Conservation (phyloP, 1,140 invertebrate species). For the Leptinotarsa undecemlineata region DNA sequence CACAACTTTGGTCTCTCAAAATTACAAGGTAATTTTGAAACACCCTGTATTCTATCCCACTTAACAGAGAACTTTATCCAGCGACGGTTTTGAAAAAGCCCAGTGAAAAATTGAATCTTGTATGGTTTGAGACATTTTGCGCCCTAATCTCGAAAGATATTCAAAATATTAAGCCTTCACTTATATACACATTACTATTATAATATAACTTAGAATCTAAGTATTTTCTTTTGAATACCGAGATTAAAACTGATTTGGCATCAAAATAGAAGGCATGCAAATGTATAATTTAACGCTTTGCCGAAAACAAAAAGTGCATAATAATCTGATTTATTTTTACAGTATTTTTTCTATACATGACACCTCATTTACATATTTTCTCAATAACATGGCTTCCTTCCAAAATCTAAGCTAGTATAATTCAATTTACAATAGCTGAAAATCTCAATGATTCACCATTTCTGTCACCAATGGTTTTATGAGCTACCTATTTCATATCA, state of each 20-base stretch:
- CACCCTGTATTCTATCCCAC: neutral
- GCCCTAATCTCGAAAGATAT: slow-evolving; percentile 34
- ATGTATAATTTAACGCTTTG: neutral
- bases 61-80: slow-evolving; percentile 8
- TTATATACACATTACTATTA: slow-evolving; percentile 35
- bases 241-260: slow-evolving; percentile 34
- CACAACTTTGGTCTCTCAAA: neutral
- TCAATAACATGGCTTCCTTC: neutral
- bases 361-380: neutral
- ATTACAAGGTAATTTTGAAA: neutral
- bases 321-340: slow-evolving; percentile 16
- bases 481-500: slow-evolving; percentile 3
- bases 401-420: neutral
- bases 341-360: slow-evolving; percentile 1
- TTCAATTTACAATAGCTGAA: too few species aligned
- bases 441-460: too few species aligned
- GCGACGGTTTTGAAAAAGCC: slow-evolving; percentile 7
- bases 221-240: slow-evolving; percentile 30
- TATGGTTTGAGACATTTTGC: slow-evolving; percentile 28
- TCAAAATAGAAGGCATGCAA: slow-evolving; percentile 27
- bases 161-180: slow-evolving; percentile 37
- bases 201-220: slow-evolving; percentile 38
- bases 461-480: neutral
- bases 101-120: slow-evolving; percentile 26
- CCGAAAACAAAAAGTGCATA: slow-evolving; percentile 9